phyloP scores from a whole-genome alignment of 92 coral and sea anemone genomes.

The Epizoanthus illoricatus region DNA sequence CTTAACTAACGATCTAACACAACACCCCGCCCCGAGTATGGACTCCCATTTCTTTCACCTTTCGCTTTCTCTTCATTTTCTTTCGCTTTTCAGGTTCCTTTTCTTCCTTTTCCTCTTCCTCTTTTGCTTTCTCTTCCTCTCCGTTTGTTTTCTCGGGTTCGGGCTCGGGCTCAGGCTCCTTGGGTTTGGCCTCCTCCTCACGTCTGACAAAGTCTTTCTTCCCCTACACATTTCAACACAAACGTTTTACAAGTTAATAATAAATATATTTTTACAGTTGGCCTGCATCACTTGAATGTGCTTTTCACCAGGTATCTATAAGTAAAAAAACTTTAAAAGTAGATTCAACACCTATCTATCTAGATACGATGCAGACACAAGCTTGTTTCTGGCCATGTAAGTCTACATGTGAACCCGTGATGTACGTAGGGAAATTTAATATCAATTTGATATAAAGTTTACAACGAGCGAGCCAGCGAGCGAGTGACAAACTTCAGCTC shows the following conservation, averaged over 20 bases:
- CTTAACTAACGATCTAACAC: neutral
- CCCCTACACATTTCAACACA: constrained; percentile 49
- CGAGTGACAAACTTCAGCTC: no score
- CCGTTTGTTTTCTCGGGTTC: neutral
- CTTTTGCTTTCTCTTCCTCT: neutral
- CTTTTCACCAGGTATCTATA: no score
- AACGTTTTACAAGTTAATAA: neutral
- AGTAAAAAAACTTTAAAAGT: no score
- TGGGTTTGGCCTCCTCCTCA: constrained; percentile 37
- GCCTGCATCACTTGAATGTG: no score
- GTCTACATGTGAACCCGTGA: no score
- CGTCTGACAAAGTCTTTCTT: constrained; percentile 68
- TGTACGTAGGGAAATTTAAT: no score
- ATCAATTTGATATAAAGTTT: no score
- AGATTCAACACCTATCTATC: no score
- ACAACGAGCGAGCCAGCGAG: no score
- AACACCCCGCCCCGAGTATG: neutral
- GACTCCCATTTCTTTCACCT: neutral
- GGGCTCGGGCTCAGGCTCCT: constrained; percentile 16
- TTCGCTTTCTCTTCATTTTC: constrained; percentile 12
- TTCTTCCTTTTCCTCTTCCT: neutral
- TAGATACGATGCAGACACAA: no score
- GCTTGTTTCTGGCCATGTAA: no score
- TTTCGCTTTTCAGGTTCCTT: neutral
- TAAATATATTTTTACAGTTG: no score